Base-by-base conservation (phyloP, 2,113 vertebrate species). In the Holacanthus passer region DNA sequence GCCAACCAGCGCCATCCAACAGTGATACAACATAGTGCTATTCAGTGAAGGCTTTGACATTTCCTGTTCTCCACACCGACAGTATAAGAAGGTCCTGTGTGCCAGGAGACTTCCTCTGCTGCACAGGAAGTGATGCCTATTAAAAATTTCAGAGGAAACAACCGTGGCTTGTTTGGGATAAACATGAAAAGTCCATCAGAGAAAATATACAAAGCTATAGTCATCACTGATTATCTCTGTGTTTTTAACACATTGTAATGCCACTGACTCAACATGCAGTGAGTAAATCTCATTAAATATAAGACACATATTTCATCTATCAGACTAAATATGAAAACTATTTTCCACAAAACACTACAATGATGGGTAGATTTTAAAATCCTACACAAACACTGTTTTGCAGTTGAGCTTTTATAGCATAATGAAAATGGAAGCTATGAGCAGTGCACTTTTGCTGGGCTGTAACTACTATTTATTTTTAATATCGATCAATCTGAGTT, bases 111-210 rank as follows among this genome's bases (percentile, higher is more conserved):
- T 31, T 79, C 82, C 53, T 77, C 59, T 39, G 63, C 52, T 59
- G 19, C 20, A 31, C 59, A 77, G 59, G 77, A 81, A 76, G 43
- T 66, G 27, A 47, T 31, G 27, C 39, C 35, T 55, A 72, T 84
- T 24, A 22, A 8, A 50, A 12, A 39, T 31, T 12, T 47, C 24
- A 66, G 35, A 77, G 53, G 29, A 53, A 68, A 69, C 76, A 35
- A 75, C 1, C 0, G 53, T 29, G 19, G 8, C 53, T 50, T 81
- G 63, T 60, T 81, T 32, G 16, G 31, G 20, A 16, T 29, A 17
- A 37, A 66, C 31, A 43, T 27, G 17, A 55, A 31, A 24, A 60
- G 9, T 27, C n/a, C 16, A 60, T 20, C 27, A 31, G n/a, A 31
- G 9, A n/a, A 31, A 53, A 17, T 11, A 24, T 9, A 22, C 0